phyloP scores from a whole-genome alignment of 2,888 invertebrate genomes.

The Dendrolimus houi region DNA sequence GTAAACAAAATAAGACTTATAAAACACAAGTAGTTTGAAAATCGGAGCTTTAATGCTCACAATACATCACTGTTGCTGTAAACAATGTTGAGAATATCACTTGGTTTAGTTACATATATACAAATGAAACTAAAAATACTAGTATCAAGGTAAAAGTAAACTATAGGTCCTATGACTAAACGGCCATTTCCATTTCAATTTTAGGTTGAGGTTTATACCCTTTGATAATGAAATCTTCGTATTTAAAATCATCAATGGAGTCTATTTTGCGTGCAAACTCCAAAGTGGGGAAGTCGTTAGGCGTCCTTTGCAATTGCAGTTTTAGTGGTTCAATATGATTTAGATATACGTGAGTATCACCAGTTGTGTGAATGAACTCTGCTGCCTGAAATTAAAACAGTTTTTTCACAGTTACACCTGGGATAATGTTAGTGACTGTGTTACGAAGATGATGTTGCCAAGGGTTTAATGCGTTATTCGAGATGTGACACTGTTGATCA shows the following conservation, averaged over 20 bases:
- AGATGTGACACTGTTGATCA: too few relatives aligned
- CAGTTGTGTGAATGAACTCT: slow-evolving; percentile 95
- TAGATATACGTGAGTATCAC: slow-evolving; percentile 95
- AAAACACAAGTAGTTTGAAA: too few relatives aligned
- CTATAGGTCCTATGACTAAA: slow-evolving; percentile 51
- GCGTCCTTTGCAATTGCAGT: slow-evolving; percentile 86
- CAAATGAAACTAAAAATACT: too few relatives aligned
- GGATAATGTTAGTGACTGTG: too few relatives aligned
- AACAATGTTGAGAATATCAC: too few relatives aligned
- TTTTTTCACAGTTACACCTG: background rate
- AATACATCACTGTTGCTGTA: too few relatives aligned
- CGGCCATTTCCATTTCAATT: slow-evolving; percentile 95
- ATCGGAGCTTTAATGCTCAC: too few relatives aligned
- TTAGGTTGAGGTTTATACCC: slow-evolving; percentile 92
- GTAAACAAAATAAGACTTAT: too few relatives aligned
- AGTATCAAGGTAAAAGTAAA: too few relatives aligned
- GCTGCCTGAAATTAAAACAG: slow-evolving; percentile 79
- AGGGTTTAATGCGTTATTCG: too few relatives aligned
- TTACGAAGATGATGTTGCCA: too few relatives aligned
- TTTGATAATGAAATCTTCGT: slow-evolving; percentile 89
- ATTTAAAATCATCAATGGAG: slow-evolving; percentile 90
- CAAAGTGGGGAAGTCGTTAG: slow-evolving; percentile 89
- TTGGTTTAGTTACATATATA: too few relatives aligned
- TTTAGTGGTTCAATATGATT: slow-evolving; percentile 92
- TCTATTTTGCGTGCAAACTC: slow-evolving; percentile 83